Evolutionary conservation across 2,888 invertebrate species (phyloP).

Genomic region (Drosophila picticornis): DNA sequence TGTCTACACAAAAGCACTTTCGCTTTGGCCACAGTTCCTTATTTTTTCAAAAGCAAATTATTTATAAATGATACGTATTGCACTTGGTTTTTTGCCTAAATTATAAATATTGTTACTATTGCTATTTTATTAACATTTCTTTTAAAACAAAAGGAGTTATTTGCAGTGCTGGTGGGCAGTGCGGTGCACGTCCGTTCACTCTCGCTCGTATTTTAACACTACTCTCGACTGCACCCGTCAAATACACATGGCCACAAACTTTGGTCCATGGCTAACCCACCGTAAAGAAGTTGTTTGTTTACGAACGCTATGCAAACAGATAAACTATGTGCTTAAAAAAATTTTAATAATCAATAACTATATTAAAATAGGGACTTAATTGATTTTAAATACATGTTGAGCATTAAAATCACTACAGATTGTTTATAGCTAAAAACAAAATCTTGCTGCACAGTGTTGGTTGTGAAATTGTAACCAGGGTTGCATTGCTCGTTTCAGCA

Average conservation of each 20-base stretch:
- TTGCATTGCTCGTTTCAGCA: constrained; percentile 1
- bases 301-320: neutral
- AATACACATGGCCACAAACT: constrained; percentile 6
- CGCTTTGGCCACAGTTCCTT: constrained; percentile 57
- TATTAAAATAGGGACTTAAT: neutral
- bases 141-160: constrained; percentile 81
- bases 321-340: neutral
- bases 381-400: neutral
- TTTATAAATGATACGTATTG: constrained; percentile 36
- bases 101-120: constrained; percentile 34
- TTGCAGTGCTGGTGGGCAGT: constrained; percentile 45
- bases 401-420: neutral
- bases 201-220: constrained; percentile 54
- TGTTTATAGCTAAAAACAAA: neutral
- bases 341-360: neutral
- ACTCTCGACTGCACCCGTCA: neutral
- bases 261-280: neutral
- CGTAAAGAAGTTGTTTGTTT: neutral
- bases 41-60: constrained; percentile 83
- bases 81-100: constrained; percentile 50
- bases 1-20: constrained; percentile 19
- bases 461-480: constrained; percentile 36
- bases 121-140: constrained; percentile 75
- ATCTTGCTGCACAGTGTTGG: neutral
- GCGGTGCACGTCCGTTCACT: constrained; percentile 51